Percentiles rank a stretch among this genome's conserved stretches.
Conservation (phyloP, 1,140 invertebrate species). For the Penaeus vannamei region DNA sequence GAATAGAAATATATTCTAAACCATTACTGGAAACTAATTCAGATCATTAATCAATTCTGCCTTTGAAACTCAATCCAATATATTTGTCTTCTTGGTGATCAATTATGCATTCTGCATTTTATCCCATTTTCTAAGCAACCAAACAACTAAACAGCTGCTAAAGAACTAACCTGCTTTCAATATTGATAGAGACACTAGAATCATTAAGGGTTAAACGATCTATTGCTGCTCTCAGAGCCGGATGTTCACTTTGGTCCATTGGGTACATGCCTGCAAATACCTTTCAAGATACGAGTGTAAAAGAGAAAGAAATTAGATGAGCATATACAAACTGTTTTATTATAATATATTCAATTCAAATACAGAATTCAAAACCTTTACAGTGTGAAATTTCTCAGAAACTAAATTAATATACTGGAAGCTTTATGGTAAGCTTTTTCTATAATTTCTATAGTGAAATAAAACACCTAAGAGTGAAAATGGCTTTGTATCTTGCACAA, state of each 20-base stretch:
- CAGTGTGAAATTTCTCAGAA: too few species aligned
- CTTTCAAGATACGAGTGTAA: conserved; percentile 66
- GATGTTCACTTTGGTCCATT: conserved; percentile 87
- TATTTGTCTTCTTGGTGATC: not conserved
- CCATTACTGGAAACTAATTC: conserved; percentile 1
- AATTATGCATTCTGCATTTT: not conserved
- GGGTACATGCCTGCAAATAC: conserved; percentile 96
- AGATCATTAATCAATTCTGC: not conserved
- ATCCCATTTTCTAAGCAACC: not conserved
- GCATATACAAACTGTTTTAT: conserved; percentile 3
- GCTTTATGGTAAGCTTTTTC: not conserved
- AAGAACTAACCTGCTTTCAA: conserved; percentile 83
- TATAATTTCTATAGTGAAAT: not conserved
- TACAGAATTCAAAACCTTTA: too few species aligned
- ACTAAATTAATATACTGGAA: not conserved
- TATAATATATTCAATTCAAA: not conserved
- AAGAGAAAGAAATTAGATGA: not conserved
- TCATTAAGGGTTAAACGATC: conserved; percentile 96
- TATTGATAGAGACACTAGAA: conserved; percentile 84
- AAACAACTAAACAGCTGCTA: not conserved
- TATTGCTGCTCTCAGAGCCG: conserved; percentile 83
- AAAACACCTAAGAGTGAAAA: not conserved
- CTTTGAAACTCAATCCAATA: conserved; percentile 11
- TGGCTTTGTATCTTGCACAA: not conserved
- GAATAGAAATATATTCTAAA: not conserved